phyloP scores from a whole-genome alignment of 2,113 vertebrate genomes.

The Pelmatolapia mariae region DNA sequence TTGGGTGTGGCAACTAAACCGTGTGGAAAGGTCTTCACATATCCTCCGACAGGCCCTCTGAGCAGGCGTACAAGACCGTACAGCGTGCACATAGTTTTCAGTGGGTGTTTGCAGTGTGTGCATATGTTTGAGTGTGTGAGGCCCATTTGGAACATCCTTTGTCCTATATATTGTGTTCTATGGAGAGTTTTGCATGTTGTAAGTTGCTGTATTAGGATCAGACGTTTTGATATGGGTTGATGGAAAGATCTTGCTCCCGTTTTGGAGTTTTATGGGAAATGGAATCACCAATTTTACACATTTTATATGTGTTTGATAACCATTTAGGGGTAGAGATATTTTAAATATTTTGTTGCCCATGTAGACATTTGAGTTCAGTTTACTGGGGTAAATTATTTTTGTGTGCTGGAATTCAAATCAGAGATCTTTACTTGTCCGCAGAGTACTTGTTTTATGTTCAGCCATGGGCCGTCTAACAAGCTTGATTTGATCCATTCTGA shows the following conservation, averaged over 20 bases:
- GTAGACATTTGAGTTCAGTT: background rate
- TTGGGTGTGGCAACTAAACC: background rate
- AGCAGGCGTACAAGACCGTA: background rate
- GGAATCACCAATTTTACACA: background rate
- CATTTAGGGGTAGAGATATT: background rate
- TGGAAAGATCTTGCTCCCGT: background rate
- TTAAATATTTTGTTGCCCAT: background rate
- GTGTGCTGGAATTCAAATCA: fast-evolving
- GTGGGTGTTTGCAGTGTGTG: background rate
- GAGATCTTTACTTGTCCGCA: background rate
- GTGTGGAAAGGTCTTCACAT: background rate
- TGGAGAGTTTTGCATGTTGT: background rate
- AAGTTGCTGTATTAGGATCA: background rate
- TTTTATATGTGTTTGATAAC: background rate
- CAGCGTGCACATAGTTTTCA: background rate
- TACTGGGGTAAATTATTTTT: background rate
- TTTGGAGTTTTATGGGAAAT: background rate
- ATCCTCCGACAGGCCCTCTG: background rate
- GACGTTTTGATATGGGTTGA: fast-evolving
- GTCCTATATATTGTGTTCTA: background rate
- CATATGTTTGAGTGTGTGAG: background rate
- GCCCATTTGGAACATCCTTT: background rate
- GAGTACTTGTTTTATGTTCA: background rate
- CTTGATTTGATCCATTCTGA: background rate
- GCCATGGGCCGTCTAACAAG: background rate